Base-by-base conservation (phyloP, 2,113 vertebrate species). In the Phyllostomus hastatus region DNA sequence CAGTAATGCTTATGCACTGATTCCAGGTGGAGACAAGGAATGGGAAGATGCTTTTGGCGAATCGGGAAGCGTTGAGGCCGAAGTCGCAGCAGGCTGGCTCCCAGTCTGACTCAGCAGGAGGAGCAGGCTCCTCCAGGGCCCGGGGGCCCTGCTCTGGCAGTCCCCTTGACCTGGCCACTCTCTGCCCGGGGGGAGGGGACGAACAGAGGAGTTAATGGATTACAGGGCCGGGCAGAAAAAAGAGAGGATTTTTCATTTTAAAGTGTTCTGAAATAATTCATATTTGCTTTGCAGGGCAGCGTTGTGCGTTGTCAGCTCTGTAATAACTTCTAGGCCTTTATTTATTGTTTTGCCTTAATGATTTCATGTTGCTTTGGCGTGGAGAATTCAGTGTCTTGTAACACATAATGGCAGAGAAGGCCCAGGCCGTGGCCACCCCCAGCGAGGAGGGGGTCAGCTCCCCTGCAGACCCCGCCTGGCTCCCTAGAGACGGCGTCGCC, bases 271-370 rank as follows among this genome's bases (percentile, higher is more conserved):
- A 61, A 92, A 95, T 79, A 97, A 85, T 93, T 19, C 72, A 7
- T 94, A 72, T 90, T 96, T 96, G 97, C 85, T 98, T 93, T 96
- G 97, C 94, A 90, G 96, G 93, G 95, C 4, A 95, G 86, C 46
- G 0, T 90, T 96, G 97, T 95, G 86, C 2, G 12, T 88, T 98
- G 97, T 97, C 97, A 97, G 95, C 87, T 96, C 97, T 98, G 94
- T 97, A 97, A 98, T 98, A 98, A 98, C 97, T 97, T 97, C 95
- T 87, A 94, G 97, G 91, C 95, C 85, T 97, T 97, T 98, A 98
- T 98, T 98, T 96, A 98, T 94, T 97, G 98, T 98, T 97, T 95
- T 88, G 95, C 96, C 14, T 98, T 92, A 90, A 94, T 89, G 97
- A 96, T 97, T 98, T 94, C 89, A 38, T 97, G 97, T 94, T 92